These are phyloP conservation scores for Hypomecis punctinalis DNA, from an alignment of 2,888 invertebrate genomes.

Conservation along the genomic window DNA sequence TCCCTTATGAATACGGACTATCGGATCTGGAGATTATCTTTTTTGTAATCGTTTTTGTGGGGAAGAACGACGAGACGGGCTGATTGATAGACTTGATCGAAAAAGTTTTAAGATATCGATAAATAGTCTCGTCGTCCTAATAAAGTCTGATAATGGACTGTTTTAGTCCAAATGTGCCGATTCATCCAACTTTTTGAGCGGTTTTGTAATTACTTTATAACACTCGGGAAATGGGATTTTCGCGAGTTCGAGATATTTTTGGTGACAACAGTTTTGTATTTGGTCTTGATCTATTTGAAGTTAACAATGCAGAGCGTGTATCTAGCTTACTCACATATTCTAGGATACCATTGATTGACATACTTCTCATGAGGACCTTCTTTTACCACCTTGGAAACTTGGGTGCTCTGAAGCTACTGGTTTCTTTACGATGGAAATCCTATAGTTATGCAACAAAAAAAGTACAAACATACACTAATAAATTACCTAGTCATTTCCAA, in stretches of 20 bases:
- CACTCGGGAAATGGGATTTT: not conserved
- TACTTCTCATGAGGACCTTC: no score
- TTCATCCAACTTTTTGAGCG: not conserved
- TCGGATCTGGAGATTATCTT: conserved; percentile 13
- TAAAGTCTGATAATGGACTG: conserved; percentile 11
- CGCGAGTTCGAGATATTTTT: no score
- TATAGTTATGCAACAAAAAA: no score
- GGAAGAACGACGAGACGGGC: conserved; percentile 1
- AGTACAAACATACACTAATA: no score
- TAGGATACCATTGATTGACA: no score
- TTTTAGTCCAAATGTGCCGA: conserved; percentile 5
- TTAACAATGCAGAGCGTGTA: no score
- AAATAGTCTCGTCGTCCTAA: conserved; percentile 31
- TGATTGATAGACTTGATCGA: conserved; percentile 38
- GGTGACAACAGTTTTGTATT: not conserved
- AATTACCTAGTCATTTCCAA: no score
- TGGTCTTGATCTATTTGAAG: no score
- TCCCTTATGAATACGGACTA: conserved; percentile 3
- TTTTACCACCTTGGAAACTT: no score
- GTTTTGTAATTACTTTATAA: not conserved
- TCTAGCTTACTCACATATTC: no score
- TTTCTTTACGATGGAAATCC: no score
- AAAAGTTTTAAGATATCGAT: conserved; percentile 39
- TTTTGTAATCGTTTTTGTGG: conserved; percentile 32
- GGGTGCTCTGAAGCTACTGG: no score